Conservation (phyloP, 2,113 vertebrate genomes). For the Mustela nigripes region DNA sequence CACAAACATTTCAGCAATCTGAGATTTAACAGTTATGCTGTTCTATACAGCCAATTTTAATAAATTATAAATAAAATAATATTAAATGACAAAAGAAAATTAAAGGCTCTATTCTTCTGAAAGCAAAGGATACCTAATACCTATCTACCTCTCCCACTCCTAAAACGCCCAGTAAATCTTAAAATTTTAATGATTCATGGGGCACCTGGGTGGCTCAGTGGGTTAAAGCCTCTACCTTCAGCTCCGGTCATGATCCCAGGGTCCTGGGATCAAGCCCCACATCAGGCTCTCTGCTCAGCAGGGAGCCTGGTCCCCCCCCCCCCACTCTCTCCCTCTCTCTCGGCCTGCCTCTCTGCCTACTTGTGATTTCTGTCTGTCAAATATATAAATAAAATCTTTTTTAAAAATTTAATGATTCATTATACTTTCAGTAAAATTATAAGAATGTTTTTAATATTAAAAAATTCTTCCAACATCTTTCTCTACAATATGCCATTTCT, state of each 20-base stretch:
- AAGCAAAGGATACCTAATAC: background rate
- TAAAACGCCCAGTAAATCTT: background rate
- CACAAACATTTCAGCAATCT: background rate
- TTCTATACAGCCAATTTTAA: background rate
- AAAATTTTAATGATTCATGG: slow-evolving; percentile 27
- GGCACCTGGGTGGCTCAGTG: no score
- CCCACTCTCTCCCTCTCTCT: no score
- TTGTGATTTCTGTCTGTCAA: no score
- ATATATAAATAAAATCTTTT: no score
- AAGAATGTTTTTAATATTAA: background rate
- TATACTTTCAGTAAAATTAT: slow-evolving; percentile 5
- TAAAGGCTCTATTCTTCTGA: background rate
- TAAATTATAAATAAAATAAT: background rate
- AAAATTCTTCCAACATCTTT: background rate
- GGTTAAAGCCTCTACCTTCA: no score
- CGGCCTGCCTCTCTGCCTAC: no score
- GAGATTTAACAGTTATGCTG: background rate
- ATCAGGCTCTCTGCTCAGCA: no score
- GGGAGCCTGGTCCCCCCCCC: no score
- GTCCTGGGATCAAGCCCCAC: no score
- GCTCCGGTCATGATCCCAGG: no score
- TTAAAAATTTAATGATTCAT: background rate
- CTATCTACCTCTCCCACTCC: background rate
- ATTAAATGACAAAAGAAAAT: background rate
- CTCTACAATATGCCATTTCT: background rate